These are phyloP conservation scores for Salvator merianae DNA, from an alignment of 2,113 vertebrate genomes.

Conservation along the genomic window DNA sequence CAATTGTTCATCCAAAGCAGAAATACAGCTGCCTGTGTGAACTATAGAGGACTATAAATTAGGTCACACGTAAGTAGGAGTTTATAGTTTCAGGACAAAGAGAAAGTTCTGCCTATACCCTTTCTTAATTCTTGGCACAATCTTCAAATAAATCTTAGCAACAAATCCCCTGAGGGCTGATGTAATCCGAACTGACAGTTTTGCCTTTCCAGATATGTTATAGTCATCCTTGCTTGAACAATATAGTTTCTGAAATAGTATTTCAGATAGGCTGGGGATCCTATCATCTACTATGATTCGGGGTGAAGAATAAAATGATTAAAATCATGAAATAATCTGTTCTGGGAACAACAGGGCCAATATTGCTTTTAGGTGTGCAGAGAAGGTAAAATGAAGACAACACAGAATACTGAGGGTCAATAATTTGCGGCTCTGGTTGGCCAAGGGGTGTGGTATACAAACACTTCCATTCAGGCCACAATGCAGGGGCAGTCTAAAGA, in stretches of 20 bases:
- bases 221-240: constrained; percentile 2
- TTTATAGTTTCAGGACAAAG: constrained; percentile 15
- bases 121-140: constrained; percentile 20
- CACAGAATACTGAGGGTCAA: not conserved
- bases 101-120: constrained; percentile 18
- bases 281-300: not conserved
- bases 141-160: constrained; percentile 28
- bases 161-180: constrained; percentile 15
- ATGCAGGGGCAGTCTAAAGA: too few species aligned
- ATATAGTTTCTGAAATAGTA: constrained; percentile 16
- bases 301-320: not conserved
- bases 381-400: not conserved
- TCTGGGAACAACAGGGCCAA: too few species aligned
- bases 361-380: not conserved
- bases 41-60: constrained; percentile 2
- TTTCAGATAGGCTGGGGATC: not conserved
- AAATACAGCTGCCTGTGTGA: not conserved
- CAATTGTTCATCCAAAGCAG: constrained; percentile 13
- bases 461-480: too few species aligned
- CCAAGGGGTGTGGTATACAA: too few species aligned
- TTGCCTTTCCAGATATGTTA: constrained; percentile 18
- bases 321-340: not conserved
- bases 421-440: too few species aligned
- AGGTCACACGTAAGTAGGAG: not conserved
- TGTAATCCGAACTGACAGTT: constrained; percentile 26